These are phyloP conservation scores for Pseudomyrmex concolor DNA, from an alignment of 1,140 invertebrate genomes.

Conservation along the genomic window DNA sequence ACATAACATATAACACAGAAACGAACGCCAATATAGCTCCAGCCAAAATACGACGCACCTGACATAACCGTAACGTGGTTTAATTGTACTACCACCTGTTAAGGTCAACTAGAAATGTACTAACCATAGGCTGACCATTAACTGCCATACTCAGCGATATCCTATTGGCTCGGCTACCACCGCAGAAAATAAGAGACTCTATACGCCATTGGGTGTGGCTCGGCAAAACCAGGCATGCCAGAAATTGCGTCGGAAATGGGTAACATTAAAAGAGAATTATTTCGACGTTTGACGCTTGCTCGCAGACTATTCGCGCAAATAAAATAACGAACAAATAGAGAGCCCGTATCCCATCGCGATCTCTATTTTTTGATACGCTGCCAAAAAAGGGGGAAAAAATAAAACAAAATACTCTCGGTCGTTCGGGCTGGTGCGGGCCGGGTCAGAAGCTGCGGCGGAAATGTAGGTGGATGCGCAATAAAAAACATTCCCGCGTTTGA, in stretches of 20 bases:
- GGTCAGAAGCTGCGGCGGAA: conserved; percentile 57
- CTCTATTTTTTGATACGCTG: conserved; percentile 52
- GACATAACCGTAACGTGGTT: conserved; percentile 81
- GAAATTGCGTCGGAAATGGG: conserved; percentile 11
- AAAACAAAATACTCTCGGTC: conserved; percentile 34
- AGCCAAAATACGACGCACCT: conserved; percentile 69
- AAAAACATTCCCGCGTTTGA: conserved; percentile 57
- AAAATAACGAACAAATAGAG: conserved; percentile 51
- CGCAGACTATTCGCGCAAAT: conserved; percentile 40
- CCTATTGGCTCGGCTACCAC: conserved; percentile 47
- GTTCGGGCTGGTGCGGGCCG: conserved; percentile 9
- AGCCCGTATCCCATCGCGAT: conserved; percentile 33
- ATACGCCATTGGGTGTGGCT: not conserved
- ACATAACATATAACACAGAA: conserved; percentile 51
- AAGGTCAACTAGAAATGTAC: conserved; percentile 69
- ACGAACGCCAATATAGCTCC: conserved; percentile 62
- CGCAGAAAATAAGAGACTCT: conserved; percentile 43
- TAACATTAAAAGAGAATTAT: conserved; percentile 45
- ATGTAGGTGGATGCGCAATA: conserved; percentile 54
- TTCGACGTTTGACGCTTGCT: conserved; percentile 32
- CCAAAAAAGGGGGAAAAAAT: conserved; percentile 26
- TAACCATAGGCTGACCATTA: conserved; percentile 76
- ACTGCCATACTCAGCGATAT: conserved; percentile 65
- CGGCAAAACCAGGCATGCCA: conserved; percentile 29
- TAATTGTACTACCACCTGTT: conserved; percentile 83